Evolutionary conservation across 2,888 invertebrate genomes (phyloP).

Genomic region (Pediacus dermestoides): DNA sequence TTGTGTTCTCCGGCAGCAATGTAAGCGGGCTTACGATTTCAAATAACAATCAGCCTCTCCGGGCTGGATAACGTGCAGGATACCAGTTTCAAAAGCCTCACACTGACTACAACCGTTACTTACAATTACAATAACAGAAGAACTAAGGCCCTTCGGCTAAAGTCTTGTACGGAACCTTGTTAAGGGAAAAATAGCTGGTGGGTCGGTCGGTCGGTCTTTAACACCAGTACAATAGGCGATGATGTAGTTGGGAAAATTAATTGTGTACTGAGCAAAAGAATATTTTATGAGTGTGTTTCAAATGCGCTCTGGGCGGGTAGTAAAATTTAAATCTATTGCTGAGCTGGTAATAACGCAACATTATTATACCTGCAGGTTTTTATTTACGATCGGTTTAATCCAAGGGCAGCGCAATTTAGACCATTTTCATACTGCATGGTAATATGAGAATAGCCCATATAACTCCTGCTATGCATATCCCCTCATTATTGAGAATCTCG

Average conservation of each 20-base stretch:
- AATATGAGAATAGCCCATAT: slow-evolving; percentile 22
- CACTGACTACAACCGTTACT: slow-evolving; percentile 10
- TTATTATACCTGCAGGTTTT: slow-evolving; percentile 7
- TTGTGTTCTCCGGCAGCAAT: slow-evolving; percentile 21
- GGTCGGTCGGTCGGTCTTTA: too few relatives aligned
- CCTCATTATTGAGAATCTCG: slow-evolving; percentile 1
- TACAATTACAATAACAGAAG: slow-evolving; percentile 22
- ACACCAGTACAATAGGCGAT: too few relatives aligned
- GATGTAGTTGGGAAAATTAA: too few relatives aligned
- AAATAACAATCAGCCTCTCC: slow-evolving; percentile 21
- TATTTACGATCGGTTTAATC: slow-evolving; percentile 25
- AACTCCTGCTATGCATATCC: background rate
- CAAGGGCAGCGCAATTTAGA: slow-evolving; percentile 24
- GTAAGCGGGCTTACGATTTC: slow-evolving; percentile 22
- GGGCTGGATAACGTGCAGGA: slow-evolving; percentile 21
- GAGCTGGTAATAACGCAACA: too few relatives aligned
- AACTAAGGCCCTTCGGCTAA: too few relatives aligned
- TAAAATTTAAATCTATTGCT: too few relatives aligned
- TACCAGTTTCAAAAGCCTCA: slow-evolving; percentile 17
- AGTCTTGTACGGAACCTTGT: too few relatives aligned
- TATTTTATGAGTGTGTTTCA: too few relatives aligned
- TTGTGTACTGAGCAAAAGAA: too few relatives aligned
- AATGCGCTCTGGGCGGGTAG: too few relatives aligned
- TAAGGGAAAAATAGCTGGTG: too few relatives aligned
- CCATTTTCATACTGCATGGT: slow-evolving; percentile 32